Evolutionary conservation across 2,797 vertebrate genomes (phyloP), one percentile per base, ranked within the genome.

Genomic region (Sternarchorhynchus goeldii): DNA sequence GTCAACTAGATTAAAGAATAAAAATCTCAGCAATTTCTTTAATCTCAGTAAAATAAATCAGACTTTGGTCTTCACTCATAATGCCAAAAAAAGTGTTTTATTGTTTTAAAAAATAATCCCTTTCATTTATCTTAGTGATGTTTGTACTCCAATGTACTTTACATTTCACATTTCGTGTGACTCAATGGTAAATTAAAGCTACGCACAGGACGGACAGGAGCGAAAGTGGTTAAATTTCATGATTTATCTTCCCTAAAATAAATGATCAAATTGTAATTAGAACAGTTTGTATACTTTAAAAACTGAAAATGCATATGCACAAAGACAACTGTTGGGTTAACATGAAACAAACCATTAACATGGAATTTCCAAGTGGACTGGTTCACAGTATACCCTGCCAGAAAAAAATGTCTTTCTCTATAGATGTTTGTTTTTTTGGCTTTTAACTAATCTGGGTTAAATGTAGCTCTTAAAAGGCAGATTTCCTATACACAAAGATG

Each of bases 321-420:
- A 31, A 32, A 55, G 16, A 14, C 14, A 3, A 25, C 16, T 59
- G 39, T 57, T 50, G 73, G 20, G 16, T 50, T 34, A 16, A 56
- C 31, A 70, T 62, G 29, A 65, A 10, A 3, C 17, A 57, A 70
- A 73, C 17, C 21, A 63, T 65, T 71, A 2, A 34, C 14, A 58
- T 17, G 34, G 12, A 39, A 12, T 31, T 53, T 65, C 45, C 55
- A 20, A 34, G 60, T 4, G 39, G n/a, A 32, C 59, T 20, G 75
- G 59, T 84, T 85, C 81, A 82, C 83, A 85, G 79, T 77, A 80
- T 74, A 59, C 72, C 58, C 53, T 39, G 14, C 71, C 34, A 34
- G 62, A 71, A 70, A 71, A 70, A 77, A 65, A 60, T 57, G 17
- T 20, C 45, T 45, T 56, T 75, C 62, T 69, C 29, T 58, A 20